phyloP scores from a whole-genome alignment of 2,113 vertebrate genomes.

The Rousettus leschenaultii region DNA sequence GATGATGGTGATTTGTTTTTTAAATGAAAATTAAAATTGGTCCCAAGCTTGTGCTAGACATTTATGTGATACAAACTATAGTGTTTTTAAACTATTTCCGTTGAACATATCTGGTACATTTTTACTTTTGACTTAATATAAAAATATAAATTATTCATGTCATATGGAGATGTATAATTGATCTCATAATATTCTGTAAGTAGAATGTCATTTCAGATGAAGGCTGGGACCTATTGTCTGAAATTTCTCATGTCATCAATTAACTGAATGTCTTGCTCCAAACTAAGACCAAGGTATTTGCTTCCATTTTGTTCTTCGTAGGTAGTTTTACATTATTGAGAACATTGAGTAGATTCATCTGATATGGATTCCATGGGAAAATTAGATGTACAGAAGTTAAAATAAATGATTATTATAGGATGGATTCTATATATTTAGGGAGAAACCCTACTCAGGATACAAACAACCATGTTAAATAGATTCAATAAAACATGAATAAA shows the following conservation, averaged over 20 bases:
- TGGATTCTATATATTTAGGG: neutral
- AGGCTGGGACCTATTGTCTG: neutral
- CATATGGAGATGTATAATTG: neutral
- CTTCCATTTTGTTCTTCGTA: neutral
- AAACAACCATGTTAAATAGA: neutral
- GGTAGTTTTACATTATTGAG: neutral
- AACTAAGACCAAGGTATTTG: neutral
- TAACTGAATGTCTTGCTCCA: neutral
- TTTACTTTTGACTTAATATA: slow-evolving; percentile 28
- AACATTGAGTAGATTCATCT: neutral
- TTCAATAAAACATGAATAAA: neutral
- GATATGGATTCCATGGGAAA: neutral
- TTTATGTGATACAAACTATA: neutral
- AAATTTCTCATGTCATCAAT: neutral
- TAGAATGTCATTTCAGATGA: neutral
- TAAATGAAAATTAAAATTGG: slow-evolving; percentile 25
- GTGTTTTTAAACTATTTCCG: neutral
- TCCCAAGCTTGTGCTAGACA: neutral
- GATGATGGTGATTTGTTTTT: slow-evolving; percentile 38
- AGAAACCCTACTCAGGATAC: neutral
- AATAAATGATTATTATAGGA: neutral
- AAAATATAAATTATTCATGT: slow-evolving; percentile 51
- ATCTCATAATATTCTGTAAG: neutral
- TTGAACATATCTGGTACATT: neutral
- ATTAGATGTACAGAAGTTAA: neutral